phyloP scores from a whole-genome alignment of 2,797 vertebrate genomes.

The Pangasius krempfi region DNA sequence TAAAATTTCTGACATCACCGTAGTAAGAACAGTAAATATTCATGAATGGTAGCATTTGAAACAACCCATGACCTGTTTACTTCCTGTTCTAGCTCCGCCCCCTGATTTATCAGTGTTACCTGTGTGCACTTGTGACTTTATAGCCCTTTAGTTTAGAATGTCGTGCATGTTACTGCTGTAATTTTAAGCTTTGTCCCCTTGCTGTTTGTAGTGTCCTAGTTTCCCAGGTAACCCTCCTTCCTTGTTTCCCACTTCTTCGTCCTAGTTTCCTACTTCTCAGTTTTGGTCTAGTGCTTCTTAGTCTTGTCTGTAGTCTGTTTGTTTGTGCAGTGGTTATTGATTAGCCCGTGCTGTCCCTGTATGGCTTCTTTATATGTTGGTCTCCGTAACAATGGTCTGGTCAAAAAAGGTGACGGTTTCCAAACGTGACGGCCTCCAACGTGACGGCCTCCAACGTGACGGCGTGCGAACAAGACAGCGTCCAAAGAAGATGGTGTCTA shows the following conservation, averaged over 20 bases:
- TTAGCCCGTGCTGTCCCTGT: not conserved
- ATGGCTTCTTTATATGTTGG: not conserved
- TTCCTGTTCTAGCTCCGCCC: slow-evolving; percentile 13
- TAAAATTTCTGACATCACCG: not conserved
- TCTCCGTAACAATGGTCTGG: not conserved
- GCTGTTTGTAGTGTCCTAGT: not conserved
- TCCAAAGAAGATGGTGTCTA: not conserved
- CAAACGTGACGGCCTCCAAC: too few relatives aligned
- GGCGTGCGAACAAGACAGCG: too few relatives aligned
- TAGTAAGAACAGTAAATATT: not conserved
- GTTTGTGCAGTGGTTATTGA: not conserved
- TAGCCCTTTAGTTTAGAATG: not conserved
- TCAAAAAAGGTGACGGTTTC: not conserved
- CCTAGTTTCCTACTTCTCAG: slow-evolving; percentile 2
- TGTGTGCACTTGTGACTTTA: not conserved
- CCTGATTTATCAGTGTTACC: not conserved
- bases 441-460: not conserved
- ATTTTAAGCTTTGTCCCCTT: not conserved
- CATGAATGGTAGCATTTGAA: not conserved
- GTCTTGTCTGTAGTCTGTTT: not conserved
- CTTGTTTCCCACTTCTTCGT: not conserved
- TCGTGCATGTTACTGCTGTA: not conserved
- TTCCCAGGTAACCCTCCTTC: not conserved
- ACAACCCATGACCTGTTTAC: not conserved
- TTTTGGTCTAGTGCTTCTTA: not conserved